phyloP scores from a whole-genome alignment of 2,797 vertebrate species.

The Epinephelus awoara region DNA sequence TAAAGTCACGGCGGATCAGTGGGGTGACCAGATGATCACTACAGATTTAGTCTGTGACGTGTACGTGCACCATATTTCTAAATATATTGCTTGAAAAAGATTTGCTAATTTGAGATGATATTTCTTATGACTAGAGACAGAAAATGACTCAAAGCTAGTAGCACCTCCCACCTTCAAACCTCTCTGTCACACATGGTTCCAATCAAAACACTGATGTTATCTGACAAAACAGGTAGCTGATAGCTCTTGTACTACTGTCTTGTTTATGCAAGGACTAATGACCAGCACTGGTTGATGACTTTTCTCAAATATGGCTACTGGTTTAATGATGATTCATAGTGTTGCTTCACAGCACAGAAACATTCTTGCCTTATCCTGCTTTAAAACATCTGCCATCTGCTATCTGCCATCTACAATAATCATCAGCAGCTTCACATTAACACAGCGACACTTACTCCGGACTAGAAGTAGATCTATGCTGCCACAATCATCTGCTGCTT shows the following conservation, averaged over 20 bases:
- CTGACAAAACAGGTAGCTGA: slow-evolving; percentile 46
- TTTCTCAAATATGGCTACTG: slow-evolving; percentile 2
- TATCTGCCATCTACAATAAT: background rate
- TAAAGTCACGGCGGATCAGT: background rate
- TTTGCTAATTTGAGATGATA: background rate
- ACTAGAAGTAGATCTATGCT: background rate
- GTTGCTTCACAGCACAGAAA: background rate
- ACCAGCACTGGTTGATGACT: background rate
- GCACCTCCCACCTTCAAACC: slow-evolving; percentile 20
- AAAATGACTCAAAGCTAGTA: slow-evolving; percentile 31
- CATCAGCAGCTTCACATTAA: background rate
- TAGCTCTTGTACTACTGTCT: slow-evolving; percentile 17
- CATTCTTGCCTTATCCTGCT: background rate
- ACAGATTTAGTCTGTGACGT: background rate
- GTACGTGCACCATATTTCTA: background rate
- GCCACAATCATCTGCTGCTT: background rate
- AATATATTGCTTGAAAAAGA: background rate
- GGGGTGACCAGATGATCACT: background rate
- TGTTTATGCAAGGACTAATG: background rate
- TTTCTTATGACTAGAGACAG: slow-evolving; percentile 20
- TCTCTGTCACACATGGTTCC: slow-evolving; percentile 22
- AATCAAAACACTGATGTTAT: slow-evolving; percentile 25
- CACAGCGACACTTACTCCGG: background rate
- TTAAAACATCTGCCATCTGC: background rate
- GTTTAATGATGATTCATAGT: background rate